These are phyloP conservation scores for Onychostruthus taczanowskii DNA, from an alignment of 2,113 vertebrate genomes.

Conservation along the genomic window DNA sequence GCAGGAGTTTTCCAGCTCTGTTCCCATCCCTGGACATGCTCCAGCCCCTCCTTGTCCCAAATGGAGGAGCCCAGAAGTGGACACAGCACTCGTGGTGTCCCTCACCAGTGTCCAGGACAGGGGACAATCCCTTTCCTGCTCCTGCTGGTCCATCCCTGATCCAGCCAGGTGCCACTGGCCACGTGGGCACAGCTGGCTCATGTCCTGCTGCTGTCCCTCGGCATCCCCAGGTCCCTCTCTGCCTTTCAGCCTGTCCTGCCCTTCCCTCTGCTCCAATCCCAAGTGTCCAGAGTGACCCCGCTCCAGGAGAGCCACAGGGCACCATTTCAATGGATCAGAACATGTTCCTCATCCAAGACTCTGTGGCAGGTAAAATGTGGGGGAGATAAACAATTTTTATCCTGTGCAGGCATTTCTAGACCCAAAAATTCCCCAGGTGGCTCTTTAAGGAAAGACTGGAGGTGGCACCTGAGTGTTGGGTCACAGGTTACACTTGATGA, in stretches of 20 bases:
- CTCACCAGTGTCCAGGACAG: neutral
- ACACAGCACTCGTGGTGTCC: neutral
- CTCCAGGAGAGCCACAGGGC: neutral
- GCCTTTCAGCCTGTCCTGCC: neutral
- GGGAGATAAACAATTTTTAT: neutral
- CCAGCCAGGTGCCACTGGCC: neutral
- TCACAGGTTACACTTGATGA: neutral
- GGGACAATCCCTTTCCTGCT: neutral
- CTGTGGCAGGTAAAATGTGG: neutral
- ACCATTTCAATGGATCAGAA: neutral
- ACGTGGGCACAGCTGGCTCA: neutral
- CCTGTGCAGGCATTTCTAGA: neutral
- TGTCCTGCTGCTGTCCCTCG: neutral
- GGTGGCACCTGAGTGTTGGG: neutral
- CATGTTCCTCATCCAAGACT: rapidly evolving
- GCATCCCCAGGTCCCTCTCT: neutral
- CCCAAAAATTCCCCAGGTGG: neutral
- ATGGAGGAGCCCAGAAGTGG: neutral
- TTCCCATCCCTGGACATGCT: neutral
- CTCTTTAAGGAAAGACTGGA: neutral
- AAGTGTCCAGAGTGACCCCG: rapidly evolving
- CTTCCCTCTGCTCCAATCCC: neutral
- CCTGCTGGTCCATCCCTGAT: neutral
- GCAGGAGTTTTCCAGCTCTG: neutral
- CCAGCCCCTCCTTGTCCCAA: neutral